Evolutionary conservation across 1,140 invertebrate species (phyloP).

Genomic region (Bombus superbus): DNA sequence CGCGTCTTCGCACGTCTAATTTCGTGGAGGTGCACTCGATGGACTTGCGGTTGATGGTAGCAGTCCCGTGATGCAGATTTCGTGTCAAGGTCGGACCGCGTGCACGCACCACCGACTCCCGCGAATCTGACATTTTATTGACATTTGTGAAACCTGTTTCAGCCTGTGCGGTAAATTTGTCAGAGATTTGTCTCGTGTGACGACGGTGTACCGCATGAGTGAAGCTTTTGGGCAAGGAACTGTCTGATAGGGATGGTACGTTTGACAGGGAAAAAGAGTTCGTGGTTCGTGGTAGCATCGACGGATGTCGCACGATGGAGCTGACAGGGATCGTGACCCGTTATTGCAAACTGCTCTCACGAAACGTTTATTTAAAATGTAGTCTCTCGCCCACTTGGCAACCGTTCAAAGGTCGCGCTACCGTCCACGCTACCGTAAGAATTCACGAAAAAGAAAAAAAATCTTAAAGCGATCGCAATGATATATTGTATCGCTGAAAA

Average conservation of each 20-base stretch:
- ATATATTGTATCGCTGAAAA: too few species aligned
- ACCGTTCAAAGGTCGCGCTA: slow-evolving; percentile 70
- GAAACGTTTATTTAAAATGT: slow-evolving; percentile 70
- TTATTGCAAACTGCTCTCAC: slow-evolving; percentile 30
- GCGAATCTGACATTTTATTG: slow-evolving; percentile 41
- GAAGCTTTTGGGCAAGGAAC: neutral
- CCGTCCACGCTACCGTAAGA: slow-evolving; percentile 30
- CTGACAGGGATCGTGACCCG: slow-evolving; percentile 27
- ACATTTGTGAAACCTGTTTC: slow-evolving; percentile 14
- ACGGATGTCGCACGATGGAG: neutral
- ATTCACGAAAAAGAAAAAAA: slow-evolving; percentile 34
- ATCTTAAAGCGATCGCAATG: neutral
- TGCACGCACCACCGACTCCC: slow-evolving; percentile 59
- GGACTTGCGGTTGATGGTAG: neutral
- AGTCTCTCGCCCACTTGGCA: slow-evolving; percentile 64
- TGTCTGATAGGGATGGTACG: neutral
- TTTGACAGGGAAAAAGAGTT: neutral
- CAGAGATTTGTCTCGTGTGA: neutral
- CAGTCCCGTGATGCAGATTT: slow-evolving; percentile 50
- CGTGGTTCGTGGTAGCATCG: neutral
- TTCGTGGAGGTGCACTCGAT: slow-evolving; percentile 39
- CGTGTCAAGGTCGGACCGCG: slow-evolving; percentile 69
- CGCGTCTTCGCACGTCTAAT: slow-evolving; percentile 28
- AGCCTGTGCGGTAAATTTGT: neutral
- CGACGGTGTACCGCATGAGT: neutral